Conservation (phyloP, 2,888 invertebrate species). For the Exephanes ischioxanthus region DNA sequence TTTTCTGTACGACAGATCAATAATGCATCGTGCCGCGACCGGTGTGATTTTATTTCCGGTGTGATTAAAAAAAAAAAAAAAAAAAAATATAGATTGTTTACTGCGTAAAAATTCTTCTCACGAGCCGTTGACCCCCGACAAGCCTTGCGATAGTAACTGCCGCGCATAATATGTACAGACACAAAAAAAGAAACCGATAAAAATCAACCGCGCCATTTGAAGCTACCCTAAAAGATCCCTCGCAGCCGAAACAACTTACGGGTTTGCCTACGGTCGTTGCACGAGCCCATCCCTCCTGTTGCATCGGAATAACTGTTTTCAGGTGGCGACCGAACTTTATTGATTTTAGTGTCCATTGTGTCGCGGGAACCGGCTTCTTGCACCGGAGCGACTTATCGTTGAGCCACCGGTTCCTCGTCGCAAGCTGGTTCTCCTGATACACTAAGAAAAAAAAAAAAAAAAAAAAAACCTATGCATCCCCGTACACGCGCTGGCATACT, state of each 20-base stretch:
- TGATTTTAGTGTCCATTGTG: conserved; percentile 42
- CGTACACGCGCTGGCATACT: neutral
- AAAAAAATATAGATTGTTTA: neutral
- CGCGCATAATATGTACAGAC: no score
- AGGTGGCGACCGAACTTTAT: conserved; percentile 38
- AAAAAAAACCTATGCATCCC: neutral
- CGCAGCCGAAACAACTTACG: conserved; percentile 16
- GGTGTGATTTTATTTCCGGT: neutral
- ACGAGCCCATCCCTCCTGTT: conserved; percentile 19
- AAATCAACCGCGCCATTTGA: conserved; percentile 43
- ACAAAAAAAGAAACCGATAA: conserved; percentile 3
- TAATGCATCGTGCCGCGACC: neutral
- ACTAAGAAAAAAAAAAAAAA: neutral
- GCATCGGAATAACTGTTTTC: conserved; percentile 28
- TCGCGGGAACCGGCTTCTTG: conserved; percentile 15
- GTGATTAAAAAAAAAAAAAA: neutral
- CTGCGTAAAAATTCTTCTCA: conserved; percentile 6
- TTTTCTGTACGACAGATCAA: neutral
- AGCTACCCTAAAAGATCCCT: conserved; percentile 15
- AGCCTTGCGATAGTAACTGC: no score
- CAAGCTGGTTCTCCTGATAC: neutral
- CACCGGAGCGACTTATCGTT: conserved; percentile 34
- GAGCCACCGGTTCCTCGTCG: conserved; percentile 27
- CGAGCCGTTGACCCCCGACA: neutral
- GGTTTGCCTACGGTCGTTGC: conserved; percentile 23